Percentiles rank a stretch among this genome's conserved stretches.
Conservation (phyloP, 2,113 vertebrate species). For the Prolemur simus region DNA sequence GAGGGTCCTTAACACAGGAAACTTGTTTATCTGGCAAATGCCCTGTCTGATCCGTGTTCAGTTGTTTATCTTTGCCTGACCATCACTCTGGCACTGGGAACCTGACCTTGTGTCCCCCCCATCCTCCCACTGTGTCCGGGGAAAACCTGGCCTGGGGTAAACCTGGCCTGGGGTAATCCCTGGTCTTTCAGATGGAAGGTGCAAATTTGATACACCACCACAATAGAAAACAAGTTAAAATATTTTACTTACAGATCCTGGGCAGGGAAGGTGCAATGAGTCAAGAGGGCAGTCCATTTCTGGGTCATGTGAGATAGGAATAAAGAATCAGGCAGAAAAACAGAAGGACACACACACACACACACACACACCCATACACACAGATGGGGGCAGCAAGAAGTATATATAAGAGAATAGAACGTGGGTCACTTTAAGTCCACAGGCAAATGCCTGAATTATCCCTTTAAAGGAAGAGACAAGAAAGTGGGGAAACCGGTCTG, state of each 20-base stretch:
- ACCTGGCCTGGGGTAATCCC: background rate
- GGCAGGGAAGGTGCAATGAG: background rate
- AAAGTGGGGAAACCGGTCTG: background rate
- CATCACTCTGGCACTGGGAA: background rate
- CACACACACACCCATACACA: too few species aligned
- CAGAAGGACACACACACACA: background rate
- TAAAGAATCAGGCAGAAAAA: background rate
- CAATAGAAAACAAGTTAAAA: background rate
- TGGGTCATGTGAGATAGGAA: background rate
- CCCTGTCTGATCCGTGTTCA: background rate
- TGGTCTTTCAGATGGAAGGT: background rate
- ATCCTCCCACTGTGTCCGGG: background rate
- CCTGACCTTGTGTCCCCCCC: background rate
- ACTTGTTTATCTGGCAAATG: background rate
- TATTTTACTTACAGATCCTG: background rate
- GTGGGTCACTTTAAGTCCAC: background rate
- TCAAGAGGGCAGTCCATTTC: background rate
- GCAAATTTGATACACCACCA: background rate
- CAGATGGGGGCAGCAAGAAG: background rate
- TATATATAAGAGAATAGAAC: background rate
- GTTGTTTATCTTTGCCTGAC: background rate
- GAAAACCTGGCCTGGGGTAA: background rate
- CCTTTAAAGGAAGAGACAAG: background rate
- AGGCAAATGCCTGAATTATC: background rate
- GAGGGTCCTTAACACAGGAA: background rate